Evolutionary conservation across 2,113 vertebrate genomes (phyloP), one percentile per base, ranked within the genome.

Genomic region (Burhinus oedicnemus): DNA sequence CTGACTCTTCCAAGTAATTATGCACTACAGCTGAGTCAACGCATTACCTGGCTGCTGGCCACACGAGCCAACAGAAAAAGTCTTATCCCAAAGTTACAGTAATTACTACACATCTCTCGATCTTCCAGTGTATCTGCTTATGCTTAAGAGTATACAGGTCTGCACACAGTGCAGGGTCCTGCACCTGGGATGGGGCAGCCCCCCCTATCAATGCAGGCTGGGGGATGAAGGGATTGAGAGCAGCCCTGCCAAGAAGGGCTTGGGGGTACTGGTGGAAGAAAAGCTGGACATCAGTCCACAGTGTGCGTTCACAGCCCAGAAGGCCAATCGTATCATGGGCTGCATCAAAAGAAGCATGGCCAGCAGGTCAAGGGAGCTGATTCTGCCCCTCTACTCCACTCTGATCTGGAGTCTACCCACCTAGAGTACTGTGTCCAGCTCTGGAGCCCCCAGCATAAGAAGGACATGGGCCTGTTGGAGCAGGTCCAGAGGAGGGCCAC

Each of bases 301-400:
- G 34, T 2, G 6, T 17, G 51, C 1, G 0, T 11, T 61, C 0
- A 0, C 38, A 71, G 57, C 6, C 29, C 57, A 66, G 54, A 71
- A 89, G 22, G 47, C 9, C 47, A 72, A 34, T 12, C 8, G 1
- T 34, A 49, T 20, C 72, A 22, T 51, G 42, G 32, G 13, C n/a
- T 69, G 29, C 61, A 91, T 32, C 51, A 38, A 49, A 65, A 86
- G 15, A 4, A 38, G 44, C 0, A 1, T 0, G 2, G 6, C 8
- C 1, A 25, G 38, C 2, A 38, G 23, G 40, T 14, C 1, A 0
- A 60, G 32, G 12, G 22, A 51, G 22, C 22, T 7, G 49, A 57
- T 61, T 90, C 36, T 62, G 5, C 12, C 20, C 30, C 16, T 34
- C 29, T 84, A 2, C n/a, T 44, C n/a, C 1, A 2, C 40, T 36